A percentile compares a stretch with the other conserved stretches of the same genome.
phyloP scores from a whole-genome alignment of 2,888 invertebrate species.

The Campoletis raptor region DNA sequence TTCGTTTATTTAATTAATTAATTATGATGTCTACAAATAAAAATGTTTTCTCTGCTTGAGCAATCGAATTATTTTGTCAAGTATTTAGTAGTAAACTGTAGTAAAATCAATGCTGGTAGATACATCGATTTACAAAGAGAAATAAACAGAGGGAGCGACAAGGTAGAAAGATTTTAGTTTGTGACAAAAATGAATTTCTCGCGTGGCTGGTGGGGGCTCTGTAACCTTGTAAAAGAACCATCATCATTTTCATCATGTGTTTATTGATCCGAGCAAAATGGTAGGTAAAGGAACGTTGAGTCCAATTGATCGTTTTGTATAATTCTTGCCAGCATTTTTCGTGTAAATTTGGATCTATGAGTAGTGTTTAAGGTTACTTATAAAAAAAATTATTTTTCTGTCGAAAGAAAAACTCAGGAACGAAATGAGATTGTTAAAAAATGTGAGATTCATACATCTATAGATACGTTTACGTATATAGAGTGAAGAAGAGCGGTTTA shows the following conservation, averaged over 20 bases:
- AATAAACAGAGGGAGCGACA: not conserved
- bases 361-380: not conserved
- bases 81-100: constrained; percentile 32
- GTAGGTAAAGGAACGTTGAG: constrained; percentile 5
- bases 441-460: not conserved
- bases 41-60: constrained; percentile 10
- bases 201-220: constrained; percentile 35
- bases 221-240: constrained; percentile 11
- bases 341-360: constrained; percentile 41
- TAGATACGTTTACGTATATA: not conserved
- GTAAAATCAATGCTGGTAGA: not conserved
- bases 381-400: not conserved
- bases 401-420: not conserved
- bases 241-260: constrained; percentile 30
- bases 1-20: not conserved
- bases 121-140: not conserved
- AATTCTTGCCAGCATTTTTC: not conserved
- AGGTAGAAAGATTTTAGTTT: not conserved
- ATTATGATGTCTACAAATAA: not conserved
- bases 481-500: not conserved
- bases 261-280: constrained; percentile 23
- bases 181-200: constrained; percentile 21
- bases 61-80: constrained; percentile 25
- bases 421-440: not conserved
- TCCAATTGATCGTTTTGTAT: constrained; percentile 32